Conservation (phyloP, 2,888 invertebrate genomes). For the Philhelius pedissequus region DNA sequence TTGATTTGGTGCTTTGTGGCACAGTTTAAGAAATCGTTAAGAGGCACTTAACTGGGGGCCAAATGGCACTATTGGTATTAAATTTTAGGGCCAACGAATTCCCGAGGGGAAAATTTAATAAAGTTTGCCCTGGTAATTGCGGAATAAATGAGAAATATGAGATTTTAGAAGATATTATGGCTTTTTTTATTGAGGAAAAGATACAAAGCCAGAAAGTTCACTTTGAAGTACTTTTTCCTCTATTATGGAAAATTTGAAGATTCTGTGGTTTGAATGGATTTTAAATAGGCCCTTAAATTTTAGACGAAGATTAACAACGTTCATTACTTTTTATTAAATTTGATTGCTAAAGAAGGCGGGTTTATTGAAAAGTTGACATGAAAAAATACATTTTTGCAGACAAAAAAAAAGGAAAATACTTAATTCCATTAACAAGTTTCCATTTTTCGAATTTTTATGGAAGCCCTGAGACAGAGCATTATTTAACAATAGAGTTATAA, state of each 20-base stretch:
- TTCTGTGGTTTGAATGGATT: not conserved
- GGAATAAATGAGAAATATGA: slow-evolving; percentile 8
- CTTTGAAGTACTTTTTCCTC: not conserved
- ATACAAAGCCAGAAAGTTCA: not conserved
- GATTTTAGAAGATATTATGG: not conserved
- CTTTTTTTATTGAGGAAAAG: not conserved
- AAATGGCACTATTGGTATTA: not conserved
- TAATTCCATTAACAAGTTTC: too few species aligned
- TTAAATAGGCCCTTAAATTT: not conserved
- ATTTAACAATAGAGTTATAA: too few species aligned
- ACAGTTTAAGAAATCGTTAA: slow-evolving; percentile 48
- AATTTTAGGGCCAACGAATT: not conserved
- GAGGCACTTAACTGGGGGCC: not conserved
- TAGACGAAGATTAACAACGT: not conserved
- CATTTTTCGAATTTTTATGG: too few species aligned
- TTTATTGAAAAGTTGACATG: too few species aligned
- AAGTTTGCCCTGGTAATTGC: not conserved
- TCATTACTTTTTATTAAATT: not conserved
- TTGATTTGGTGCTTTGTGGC: slow-evolving; percentile 37
- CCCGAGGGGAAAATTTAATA: not conserved
- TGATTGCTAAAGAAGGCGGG: too few species aligned
- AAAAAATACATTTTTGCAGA: too few species aligned
- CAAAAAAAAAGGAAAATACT: too few species aligned
- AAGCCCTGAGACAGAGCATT: too few species aligned
- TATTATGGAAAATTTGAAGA: not conserved